These are phyloP conservation scores for Yponomeuta plumbellus DNA, from an alignment of 2,888 invertebrate genomes.

Conservation along the genomic window DNA sequence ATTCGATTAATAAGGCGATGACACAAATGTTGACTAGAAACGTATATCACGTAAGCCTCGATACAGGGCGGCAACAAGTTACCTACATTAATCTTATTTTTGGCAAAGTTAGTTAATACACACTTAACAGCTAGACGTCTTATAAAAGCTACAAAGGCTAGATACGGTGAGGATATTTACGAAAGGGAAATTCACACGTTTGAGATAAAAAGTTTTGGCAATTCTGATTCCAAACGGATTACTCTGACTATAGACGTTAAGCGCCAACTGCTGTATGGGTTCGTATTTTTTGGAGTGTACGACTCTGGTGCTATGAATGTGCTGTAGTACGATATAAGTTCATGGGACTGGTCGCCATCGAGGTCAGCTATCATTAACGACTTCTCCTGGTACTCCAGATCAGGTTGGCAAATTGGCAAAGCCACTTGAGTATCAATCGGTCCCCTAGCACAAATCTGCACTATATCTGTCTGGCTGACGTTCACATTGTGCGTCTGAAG, in stretches of 20 bases:
- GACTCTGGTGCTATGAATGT: constrained; percentile 74
- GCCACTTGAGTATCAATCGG: constrained; percentile 46
- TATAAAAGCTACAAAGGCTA: constrained; percentile 1
- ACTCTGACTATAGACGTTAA: constrained; percentile 82
- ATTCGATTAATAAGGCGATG: neutral
- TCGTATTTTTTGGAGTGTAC: constrained; percentile 50
- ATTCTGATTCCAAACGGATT: constrained; percentile 82
- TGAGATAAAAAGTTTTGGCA: constrained; percentile 80
- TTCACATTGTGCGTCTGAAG: constrained; percentile 85
- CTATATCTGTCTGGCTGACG: constrained; percentile 85
- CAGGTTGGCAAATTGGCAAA: constrained; percentile 81
- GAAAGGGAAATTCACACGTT: constrained; percentile 26
- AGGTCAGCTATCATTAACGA: constrained; percentile 85
- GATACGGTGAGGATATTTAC: neutral
- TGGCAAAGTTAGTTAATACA: constrained; percentile 9
- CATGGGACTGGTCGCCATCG: constrained; percentile 85
- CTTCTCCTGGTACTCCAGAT: constrained; percentile 82
- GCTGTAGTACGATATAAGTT: constrained; percentile 85
- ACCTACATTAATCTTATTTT: neutral
- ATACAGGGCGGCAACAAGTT: constrained; percentile 1
- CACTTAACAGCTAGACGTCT: neutral
- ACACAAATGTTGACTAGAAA: constrained; percentile 8
- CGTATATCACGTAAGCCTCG: neutral
- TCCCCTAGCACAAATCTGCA: constrained; percentile 80
- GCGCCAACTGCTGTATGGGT: constrained; percentile 73